Conservation (phyloP, 2,888 invertebrate genomes). For the Anthoptus insignis region DNA sequence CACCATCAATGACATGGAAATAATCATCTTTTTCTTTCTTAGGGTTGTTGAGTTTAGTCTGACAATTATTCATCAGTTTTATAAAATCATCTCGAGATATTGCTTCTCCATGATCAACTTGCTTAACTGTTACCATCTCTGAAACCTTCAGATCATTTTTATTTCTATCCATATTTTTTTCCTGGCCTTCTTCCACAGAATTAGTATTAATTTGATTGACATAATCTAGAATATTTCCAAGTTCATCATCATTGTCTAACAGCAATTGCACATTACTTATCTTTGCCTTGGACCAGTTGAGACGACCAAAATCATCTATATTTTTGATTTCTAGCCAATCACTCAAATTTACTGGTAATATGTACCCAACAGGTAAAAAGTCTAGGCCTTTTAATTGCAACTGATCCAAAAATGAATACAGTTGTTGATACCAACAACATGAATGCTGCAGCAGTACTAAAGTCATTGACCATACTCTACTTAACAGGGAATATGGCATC, state of each 20-base stretch:
- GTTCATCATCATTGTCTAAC: constrained; percentile 59
- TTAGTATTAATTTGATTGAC: constrained; percentile 65
- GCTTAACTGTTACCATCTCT: constrained; percentile 37
- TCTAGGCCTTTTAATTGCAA: constrained; percentile 75
- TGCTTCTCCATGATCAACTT: constrained; percentile 60
- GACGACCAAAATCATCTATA: constrained; percentile 72
- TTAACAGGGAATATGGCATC: constrained; percentile 83
- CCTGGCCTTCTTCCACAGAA: constrained; percentile 41
- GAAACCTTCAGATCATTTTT: constrained; percentile 9
- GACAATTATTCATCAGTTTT: constrained; percentile 46
- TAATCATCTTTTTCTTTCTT: constrained; percentile 6
- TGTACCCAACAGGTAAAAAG: constrained; percentile 79
- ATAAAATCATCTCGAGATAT: constrained; percentile 62
- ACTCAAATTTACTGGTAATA: constrained; percentile 77
- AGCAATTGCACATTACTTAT: constrained; percentile 54
- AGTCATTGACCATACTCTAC: constrained; percentile 85
- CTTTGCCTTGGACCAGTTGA: constrained; percentile 70
- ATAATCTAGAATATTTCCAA: constrained; percentile 70
- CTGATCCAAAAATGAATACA: constrained; percentile 68
- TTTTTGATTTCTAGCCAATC: constrained; percentile 81
- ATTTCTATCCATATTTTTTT: constrained; percentile 23
- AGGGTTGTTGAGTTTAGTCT: constrained; percentile 22
- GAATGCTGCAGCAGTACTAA: constrained; percentile 77
- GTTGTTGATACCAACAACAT: constrained; percentile 81
- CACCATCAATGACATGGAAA: constrained; percentile 59